These are phyloP conservation scores for Megalopta genalis DNA, from an alignment of 1,140 invertebrate species.

Conservation along the genomic window DNA sequence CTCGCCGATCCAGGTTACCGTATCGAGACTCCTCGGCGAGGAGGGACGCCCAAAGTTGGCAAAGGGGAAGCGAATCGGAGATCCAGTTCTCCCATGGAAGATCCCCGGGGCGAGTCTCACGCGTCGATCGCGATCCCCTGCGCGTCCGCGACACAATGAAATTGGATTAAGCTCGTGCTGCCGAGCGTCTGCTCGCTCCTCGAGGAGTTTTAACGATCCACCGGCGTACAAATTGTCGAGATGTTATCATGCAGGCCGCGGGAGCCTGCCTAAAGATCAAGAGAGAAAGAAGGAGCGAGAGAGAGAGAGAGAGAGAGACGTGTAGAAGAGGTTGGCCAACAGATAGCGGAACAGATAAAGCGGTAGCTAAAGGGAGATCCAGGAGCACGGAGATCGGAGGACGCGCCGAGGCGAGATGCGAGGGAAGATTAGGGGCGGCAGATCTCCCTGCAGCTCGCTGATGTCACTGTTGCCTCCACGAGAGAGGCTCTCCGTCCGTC, in stretches of 20 bases:
- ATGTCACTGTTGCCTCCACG: constrained; percentile 39
- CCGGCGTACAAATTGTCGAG: constrained; percentile 77
- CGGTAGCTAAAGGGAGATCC: constrained; percentile 8
- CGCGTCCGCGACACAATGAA: constrained; percentile 69
- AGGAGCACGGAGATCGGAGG: constrained; percentile 16
- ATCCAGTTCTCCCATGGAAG: constrained; percentile 10
- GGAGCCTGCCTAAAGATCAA: constrained; percentile 23
- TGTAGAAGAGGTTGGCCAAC: background rate
- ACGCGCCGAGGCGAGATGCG: constrained; percentile 58
- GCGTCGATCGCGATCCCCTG: background rate
- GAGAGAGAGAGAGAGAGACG: background rate
- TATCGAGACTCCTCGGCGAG: too few species aligned
- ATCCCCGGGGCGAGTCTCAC: constrained; percentile 27
- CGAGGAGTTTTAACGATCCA: constrained; percentile 75
- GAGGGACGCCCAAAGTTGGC: background rate
- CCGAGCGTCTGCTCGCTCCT: constrained; percentile 43
- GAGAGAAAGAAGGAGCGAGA: constrained; percentile 18
- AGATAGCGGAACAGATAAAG: constrained; percentile 30
- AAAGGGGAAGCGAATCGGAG: background rate
- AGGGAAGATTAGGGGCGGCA: constrained; percentile 72
- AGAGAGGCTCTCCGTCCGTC: background rate
- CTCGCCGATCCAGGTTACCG: too few species aligned
- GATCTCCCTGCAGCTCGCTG: constrained; percentile 64
- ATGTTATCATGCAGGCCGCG: constrained; percentile 70
- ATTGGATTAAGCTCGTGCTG: constrained; percentile 74